Conservation (phyloP, 2,113 vertebrate species). For the Trinectes maculatus region DNA sequence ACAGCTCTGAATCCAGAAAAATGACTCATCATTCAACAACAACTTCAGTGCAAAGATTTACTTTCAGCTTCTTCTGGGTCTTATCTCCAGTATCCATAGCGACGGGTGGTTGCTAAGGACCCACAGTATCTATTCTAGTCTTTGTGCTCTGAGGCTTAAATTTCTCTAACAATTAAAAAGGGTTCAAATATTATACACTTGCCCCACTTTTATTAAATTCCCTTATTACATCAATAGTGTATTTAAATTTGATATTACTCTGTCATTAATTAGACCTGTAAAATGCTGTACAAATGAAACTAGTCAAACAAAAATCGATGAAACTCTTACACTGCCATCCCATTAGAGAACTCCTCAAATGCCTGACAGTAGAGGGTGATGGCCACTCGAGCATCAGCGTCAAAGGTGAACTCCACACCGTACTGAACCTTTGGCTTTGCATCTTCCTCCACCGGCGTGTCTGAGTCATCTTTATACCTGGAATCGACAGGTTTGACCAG, state of each 20-base stretch:
- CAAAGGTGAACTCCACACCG: slow-evolving; percentile 97
- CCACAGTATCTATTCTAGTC: slow-evolving; percentile 50
- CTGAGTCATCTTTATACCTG: slow-evolving; percentile 95
- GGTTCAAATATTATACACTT: neutral
- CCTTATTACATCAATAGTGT: neutral
- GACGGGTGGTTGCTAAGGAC: slow-evolving; percentile 72
- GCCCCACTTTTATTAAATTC: no score
- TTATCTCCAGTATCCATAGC: slow-evolving; percentile 70
- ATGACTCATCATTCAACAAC: slow-evolving; percentile 1
- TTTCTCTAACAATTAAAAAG: slow-evolving; percentile 23
- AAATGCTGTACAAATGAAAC: neutral
- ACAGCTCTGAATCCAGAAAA: neutral
- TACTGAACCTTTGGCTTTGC: slow-evolving; percentile 93
- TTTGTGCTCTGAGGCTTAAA: slow-evolving; percentile 34
- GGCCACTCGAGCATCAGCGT: slow-evolving; percentile 94
- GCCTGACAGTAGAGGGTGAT: slow-evolving; percentile 98
- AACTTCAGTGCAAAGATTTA: slow-evolving; percentile 24
- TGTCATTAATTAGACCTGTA: no score
- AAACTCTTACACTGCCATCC: slow-evolving; percentile 91
- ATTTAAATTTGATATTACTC: neutral
- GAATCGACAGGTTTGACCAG: neutral
- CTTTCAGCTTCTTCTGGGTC: slow-evolving; percentile 41
- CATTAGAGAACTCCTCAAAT: slow-evolving; percentile 93
- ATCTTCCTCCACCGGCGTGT: slow-evolving; percentile 87
- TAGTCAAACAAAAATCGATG: neutral